These are phyloP conservation scores for Drosophila conformis DNA, from an alignment of 2,888 invertebrate genomes.

Conservation along the genomic window DNA sequence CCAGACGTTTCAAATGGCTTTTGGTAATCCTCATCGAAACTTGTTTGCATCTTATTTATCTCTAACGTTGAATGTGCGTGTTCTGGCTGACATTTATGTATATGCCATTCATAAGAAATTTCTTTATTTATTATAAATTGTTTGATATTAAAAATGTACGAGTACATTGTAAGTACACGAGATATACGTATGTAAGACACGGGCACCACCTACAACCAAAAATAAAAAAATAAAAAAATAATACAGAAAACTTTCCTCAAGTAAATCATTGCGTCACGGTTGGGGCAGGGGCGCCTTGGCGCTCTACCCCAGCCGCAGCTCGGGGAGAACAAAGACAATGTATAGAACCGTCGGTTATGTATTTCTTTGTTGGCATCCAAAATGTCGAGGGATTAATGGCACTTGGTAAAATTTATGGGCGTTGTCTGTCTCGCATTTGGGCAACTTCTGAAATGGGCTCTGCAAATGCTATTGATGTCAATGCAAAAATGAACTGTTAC, in stretches of 20 bases:
- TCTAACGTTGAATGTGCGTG: constrained; percentile 40
- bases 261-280: constrained; percentile 62
- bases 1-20: background rate
- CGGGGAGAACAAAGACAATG: constrained; percentile 41
- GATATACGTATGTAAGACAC: background rate
- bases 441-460: constrained; percentile 10
- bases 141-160: constrained; percentile 72
- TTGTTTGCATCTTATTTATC: constrained; percentile 28
- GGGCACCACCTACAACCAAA: constrained; percentile 7
- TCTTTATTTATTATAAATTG: constrained; percentile 74
- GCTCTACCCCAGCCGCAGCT: background rate
- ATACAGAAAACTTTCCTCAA: constrained; percentile 50
- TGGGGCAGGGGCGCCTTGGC: background rate
- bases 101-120: constrained; percentile 63
- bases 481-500: constrained; percentile 23
- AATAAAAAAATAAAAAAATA: background rate
- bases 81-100: constrained; percentile 67
- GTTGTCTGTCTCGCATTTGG: constrained; percentile 36
- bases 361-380: constrained; percentile 45
- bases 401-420: constrained; percentile 68
- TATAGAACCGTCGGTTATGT: constrained; percentile 26
- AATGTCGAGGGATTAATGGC: constrained; percentile 78
- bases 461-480: constrained; percentile 33
- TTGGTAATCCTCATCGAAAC: constrained; percentile 23
- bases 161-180: constrained; percentile 28